phyloP scores from a whole-genome alignment of 2,113 vertebrate genomes.

The Emydura subglobosa region DNA sequence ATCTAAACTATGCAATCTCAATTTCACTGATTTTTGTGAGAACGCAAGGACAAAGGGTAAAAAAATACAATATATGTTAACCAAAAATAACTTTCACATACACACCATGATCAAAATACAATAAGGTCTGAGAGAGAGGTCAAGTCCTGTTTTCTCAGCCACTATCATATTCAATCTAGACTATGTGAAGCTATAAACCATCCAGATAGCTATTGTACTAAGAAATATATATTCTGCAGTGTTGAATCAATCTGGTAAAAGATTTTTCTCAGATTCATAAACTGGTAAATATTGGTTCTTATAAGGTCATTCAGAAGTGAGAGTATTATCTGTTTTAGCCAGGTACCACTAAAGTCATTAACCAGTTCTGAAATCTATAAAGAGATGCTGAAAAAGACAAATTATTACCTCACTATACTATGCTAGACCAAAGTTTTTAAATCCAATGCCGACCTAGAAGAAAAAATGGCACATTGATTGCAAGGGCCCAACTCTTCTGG shows the following conservation, averaged over 20 bases:
- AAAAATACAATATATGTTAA: not conserved
- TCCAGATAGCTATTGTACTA: not conserved
- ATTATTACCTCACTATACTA: not conserved
- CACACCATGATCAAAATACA: not conserved
- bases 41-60: not conserved
- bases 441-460: not conserved
- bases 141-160: slow-evolving; percentile 9
- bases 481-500: not conserved
- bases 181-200: not conserved
- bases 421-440: not conserved
- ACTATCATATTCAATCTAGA: not conserved
- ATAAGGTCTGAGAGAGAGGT: slow-evolving; percentile 3
- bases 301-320: not conserved
- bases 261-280: not conserved
- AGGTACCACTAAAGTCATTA: rapidly evolving
- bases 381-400: not conserved
- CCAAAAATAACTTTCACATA: slow-evolving; percentile 7
- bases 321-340: not conserved
- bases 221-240: not conserved
- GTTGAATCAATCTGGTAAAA: not conserved
- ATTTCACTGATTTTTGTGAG: not conserved
- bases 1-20: not conserved
- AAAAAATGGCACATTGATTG: not conserved
- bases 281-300: not conserved
- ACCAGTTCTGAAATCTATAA: not conserved